Conservation (phyloP, 2,888 invertebrate species). For the Julus scandinavius region DNA sequence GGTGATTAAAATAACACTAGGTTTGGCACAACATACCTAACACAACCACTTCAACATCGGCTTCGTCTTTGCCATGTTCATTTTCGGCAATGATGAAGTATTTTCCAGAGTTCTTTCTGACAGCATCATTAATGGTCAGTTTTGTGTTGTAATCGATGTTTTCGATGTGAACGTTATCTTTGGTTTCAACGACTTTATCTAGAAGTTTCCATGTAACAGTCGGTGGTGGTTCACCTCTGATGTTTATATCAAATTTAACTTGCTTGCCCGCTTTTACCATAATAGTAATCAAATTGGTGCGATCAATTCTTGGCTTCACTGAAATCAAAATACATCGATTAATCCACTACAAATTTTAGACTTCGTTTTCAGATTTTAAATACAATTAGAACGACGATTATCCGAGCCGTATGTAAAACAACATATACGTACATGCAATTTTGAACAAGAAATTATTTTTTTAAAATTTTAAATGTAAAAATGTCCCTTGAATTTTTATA, state of each 20-base stretch:
- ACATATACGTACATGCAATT: no score
- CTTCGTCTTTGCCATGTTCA: conserved; percentile 90
- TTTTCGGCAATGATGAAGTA: conserved; percentile 92
- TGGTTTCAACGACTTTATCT: conserved; percentile 73
- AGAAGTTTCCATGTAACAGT: conserved; percentile 90
- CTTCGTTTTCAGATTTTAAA: no score
- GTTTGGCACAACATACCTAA: conserved; percentile 68
- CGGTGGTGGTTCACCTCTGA: conserved; percentile 95
- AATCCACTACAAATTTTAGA: conserved; percentile 39
- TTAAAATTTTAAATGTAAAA: no score
- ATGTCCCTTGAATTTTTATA: no score
- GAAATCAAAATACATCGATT: conserved; percentile 63
- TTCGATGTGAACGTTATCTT: conserved; percentile 78
- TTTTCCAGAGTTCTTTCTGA: conserved; percentile 86
- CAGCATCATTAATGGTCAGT: conserved; percentile 79
- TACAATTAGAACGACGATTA: no score
- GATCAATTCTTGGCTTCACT: conserved; percentile 98
- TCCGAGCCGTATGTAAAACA: no score
- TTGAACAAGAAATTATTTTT: no score
- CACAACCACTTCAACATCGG: conserved; percentile 94
- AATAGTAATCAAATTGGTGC: conserved; percentile 89
- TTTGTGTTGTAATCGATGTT: conserved; percentile 93
- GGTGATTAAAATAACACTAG: not conserved
- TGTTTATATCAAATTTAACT: conserved; percentile 92
- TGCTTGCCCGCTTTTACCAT: conserved; percentile 91